These are phyloP conservation scores for Hypsibius dujardini DNA, from an alignment of 1,140 invertebrate species.

Conservation along the genomic window DNA sequence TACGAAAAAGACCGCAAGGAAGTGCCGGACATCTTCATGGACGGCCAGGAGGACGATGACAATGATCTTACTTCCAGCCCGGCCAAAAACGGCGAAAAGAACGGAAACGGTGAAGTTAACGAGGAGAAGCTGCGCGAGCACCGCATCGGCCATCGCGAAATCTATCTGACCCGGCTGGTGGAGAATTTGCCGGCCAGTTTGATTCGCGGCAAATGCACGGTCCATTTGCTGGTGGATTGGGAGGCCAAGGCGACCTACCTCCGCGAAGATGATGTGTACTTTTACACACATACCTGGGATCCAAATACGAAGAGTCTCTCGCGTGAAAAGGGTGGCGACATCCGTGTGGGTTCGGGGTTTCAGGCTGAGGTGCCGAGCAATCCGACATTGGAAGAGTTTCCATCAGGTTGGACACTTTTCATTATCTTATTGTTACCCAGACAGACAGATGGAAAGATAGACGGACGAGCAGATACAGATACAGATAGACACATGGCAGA, in stretches of 20 bases:
- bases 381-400: neutral
- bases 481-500: constrained; percentile 17
- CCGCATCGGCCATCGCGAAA: constrained; percentile 87
- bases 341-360: constrained; percentile 77
- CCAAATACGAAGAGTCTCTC: constrained; percentile 92
- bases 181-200: constrained; percentile 94
- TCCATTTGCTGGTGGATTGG: constrained; percentile 92
- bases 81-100: constrained; percentile 22
- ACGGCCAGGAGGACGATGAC: constrained; percentile 17
- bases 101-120: constrained; percentile 35
- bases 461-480: constrained; percentile 17
- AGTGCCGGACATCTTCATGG: constrained; percentile 31
- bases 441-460: constrained; percentile 18
- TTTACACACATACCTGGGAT: constrained; percentile 98
- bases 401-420: constrained; percentile 18
- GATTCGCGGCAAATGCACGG: constrained; percentile 95
- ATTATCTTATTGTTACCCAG: constrained; percentile 5
- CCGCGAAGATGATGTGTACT: constrained; percentile 94
- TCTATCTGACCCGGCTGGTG: constrained; percentile 91
- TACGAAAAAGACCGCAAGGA: constrained; percentile 34
- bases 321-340: constrained; percentile 85
- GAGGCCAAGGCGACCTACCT: constrained; percentile 86
- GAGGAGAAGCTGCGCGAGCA: constrained; percentile 56
- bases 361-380: constrained; percentile 57
- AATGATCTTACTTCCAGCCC: constrained; percentile 17